A percentile compares a stretch with the other conserved stretches of the same genome.
phyloP scores from a whole-genome alignment of 2,113 vertebrate species.

The Epinephelus cyanopodus region DNA sequence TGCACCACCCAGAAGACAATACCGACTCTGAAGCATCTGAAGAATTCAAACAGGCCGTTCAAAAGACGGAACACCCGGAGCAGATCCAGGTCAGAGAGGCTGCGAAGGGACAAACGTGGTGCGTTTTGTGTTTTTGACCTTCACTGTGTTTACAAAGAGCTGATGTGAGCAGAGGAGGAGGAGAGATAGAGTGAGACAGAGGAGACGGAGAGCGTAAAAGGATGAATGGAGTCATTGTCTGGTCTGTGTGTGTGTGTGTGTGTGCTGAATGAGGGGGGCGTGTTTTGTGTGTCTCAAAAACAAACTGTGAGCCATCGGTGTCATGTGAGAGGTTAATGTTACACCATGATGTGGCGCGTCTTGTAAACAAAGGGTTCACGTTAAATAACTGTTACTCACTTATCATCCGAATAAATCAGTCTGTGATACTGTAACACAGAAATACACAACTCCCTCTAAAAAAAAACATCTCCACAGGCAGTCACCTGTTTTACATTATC shows the following conservation, averaged over 20 bases:
- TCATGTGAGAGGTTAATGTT: conserved; percentile 58
- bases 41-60: background rate
- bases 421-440: background rate
- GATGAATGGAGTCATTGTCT: conserved; percentile 69
- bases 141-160: conserved; percentile 41
- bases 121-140: conserved; percentile 51
- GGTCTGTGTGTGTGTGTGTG: conserved; percentile 18
- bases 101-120: background rate
- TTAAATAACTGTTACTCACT: background rate
- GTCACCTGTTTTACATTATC: background rate
- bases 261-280: background rate
- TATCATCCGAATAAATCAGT: background rate
- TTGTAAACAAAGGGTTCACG: conserved; percentile 12
- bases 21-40: background rate
- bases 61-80: background rate
- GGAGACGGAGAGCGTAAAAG: background rate
- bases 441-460: background rate
- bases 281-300: conserved; percentile 50
- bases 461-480: background rate
- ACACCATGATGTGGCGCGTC: conserved; percentile 5
- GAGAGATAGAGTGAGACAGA: background rate
- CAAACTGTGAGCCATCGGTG: conserved; percentile 59
- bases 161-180: conserved; percentile 28
- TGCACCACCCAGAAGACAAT: background rate
- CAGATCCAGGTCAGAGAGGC: conserved; percentile 40